phyloP scores from a whole-genome alignment of 2,797 vertebrate genomes.

The Tenualosa thibaudeaui region DNA sequence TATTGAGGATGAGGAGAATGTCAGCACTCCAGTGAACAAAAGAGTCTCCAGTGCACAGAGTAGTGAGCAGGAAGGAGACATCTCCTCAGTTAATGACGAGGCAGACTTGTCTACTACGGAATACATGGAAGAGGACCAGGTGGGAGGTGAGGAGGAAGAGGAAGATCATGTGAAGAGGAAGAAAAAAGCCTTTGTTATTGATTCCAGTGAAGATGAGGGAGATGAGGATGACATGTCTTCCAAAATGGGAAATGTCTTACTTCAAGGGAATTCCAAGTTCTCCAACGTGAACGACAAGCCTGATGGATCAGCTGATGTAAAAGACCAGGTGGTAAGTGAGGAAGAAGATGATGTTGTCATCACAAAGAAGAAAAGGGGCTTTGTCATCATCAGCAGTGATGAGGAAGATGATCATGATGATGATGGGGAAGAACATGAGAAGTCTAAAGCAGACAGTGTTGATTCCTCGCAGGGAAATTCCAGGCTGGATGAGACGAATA shows the following conservation, averaged over 20 bases:
- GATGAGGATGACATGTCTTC: background rate
- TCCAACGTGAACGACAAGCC: background rate
- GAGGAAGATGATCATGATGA: background rate
- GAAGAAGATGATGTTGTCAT: background rate
- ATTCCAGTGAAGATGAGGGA: background rate
- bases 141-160: background rate
- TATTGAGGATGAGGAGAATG: constrained; percentile 1
- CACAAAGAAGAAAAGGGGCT: background rate
- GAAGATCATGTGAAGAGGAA: background rate
- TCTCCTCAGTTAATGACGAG: background rate
- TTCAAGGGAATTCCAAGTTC: background rate
- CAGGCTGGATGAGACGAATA: background rate
- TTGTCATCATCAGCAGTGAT: background rate
- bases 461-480: background rate
- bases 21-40: background rate
- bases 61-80: background rate
- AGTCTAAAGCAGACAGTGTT: background rate
- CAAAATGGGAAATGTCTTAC: background rate
- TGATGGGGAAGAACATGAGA: background rate
- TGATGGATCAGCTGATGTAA: background rate
- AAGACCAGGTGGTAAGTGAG: background rate
- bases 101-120: background rate
- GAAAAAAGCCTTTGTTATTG: background rate
- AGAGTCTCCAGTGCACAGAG: background rate
- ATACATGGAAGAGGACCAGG: background rate